These are phyloP conservation scores for Forpus xanthops DNA, from an alignment of 2,797 vertebrate species.

Conservation along the genomic window DNA sequence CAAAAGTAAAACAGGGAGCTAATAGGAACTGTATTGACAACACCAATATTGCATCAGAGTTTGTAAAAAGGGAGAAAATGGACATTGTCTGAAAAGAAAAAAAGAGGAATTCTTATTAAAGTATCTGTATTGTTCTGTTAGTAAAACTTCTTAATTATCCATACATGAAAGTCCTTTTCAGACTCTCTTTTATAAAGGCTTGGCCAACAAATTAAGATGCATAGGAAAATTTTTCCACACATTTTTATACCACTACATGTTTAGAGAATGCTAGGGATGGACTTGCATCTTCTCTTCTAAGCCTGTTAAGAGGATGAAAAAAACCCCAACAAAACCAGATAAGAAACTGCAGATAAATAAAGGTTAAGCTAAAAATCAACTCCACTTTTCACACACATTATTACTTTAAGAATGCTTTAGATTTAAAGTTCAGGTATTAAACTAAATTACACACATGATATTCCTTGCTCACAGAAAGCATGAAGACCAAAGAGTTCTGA, in stretches of 20 bases:
- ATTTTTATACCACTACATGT: neutral
- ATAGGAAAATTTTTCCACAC: neutral
- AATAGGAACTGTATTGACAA: neutral
- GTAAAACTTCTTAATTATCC: neutral
- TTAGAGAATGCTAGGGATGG: neutral
- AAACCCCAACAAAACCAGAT: rapidly evolving
- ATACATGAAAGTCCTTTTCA: neutral
- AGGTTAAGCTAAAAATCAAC: neutral
- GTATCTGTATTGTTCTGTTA: neutral
- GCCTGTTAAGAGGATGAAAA: neutral
- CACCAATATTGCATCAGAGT: neutral
- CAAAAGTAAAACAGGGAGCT: neutral
- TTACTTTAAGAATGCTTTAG: neutral
- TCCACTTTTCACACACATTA: neutral
- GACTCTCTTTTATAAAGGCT: neutral
- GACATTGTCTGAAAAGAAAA: neutral
- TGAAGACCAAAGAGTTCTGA: neutral
- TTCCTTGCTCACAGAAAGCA: neutral
- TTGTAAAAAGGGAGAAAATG: neutral
- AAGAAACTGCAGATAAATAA: neutral
- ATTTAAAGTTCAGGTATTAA: neutral
- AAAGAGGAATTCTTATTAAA: neutral
- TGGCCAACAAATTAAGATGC: neutral
- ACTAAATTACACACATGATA: neutral
- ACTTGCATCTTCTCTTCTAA: neutral